Conservation (phyloP, 2,797 vertebrate species). For the Hypotaenidia okinawae region DNA sequence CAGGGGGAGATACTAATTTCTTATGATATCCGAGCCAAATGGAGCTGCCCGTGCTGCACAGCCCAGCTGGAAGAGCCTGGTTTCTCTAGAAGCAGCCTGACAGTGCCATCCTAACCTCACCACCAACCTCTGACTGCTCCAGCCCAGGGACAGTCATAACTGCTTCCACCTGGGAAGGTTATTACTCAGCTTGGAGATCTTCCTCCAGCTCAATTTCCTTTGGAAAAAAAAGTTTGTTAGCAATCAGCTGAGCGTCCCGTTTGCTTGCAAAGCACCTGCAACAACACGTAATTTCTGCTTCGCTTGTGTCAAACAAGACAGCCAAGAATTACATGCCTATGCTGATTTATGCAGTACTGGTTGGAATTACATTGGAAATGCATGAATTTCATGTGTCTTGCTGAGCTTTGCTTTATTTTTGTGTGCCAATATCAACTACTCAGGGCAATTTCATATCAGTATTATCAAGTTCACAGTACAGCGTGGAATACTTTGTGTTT, state of each 20-base stretch:
- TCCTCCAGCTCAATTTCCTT: slow-evolving; percentile 33
- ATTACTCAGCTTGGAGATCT: slow-evolving; percentile 24
- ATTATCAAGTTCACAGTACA: slow-evolving; percentile 19
- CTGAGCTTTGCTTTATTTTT: slow-evolving; percentile 45
- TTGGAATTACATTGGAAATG: slow-evolving; percentile 30
- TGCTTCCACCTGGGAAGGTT: slow-evolving; percentile 19
- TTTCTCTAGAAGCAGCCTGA: background rate
- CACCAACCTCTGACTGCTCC: background rate
- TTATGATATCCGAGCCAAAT: background rate
- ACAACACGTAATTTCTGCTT: slow-evolving; percentile 49
- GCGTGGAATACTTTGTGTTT: background rate
- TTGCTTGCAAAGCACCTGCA: slow-evolving; percentile 64
- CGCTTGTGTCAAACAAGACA: background rate
- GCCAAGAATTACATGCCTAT: slow-evolving; percentile 24
- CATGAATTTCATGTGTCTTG: slow-evolving; percentile 16
- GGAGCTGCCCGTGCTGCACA: background rate
- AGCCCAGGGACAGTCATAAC: background rate
- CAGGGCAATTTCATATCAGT: background rate
- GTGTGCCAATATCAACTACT: background rate
- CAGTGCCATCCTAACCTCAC: background rate
- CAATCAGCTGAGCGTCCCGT: background rate
- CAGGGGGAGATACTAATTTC: background rate
- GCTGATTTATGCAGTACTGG: slow-evolving; percentile 16
- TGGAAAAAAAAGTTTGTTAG: background rate
- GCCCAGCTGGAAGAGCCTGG: background rate